Conservation (phyloP, 2,888 invertebrate genomes). For the Disparrhopalites patrizii region DNA sequence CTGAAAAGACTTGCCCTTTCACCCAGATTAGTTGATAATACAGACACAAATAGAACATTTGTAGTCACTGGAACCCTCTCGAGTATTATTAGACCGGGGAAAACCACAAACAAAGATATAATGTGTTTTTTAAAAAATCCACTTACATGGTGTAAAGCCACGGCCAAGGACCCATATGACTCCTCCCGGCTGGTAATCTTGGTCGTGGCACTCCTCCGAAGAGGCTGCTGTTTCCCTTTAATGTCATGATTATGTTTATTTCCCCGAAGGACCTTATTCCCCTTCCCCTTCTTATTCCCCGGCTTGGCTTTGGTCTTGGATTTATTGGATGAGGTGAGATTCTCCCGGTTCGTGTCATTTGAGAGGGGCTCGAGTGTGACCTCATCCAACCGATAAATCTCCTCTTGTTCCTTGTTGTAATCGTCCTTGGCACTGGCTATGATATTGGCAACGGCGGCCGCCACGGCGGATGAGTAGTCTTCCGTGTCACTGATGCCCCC, state of each 20-base stretch:
- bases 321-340: not conserved
- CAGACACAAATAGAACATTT: too few species aligned
- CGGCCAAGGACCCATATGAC: constrained; percentile 13
- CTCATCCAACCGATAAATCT: constrained; percentile 4
- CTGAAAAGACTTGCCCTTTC: too few species aligned
- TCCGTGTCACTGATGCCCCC: constrained; percentile 16
- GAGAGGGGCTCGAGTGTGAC: not conserved
- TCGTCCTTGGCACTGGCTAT: constrained; percentile 15
- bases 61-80: not conserved
- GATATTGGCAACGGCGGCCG: constrained; percentile 25
- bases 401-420: constrained; percentile 1
- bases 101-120: not conserved
- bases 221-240: constrained; percentile 6
- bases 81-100: not conserved
- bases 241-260: too few species aligned
- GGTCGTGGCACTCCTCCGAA: not conserved
- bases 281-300: constrained; percentile 7
- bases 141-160: constrained; percentile 15
- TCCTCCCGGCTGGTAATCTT: not conserved
- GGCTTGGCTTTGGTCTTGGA: not conserved
- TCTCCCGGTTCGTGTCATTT: too few species aligned
- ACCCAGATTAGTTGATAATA: not conserved
- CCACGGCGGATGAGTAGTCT: constrained; percentile 26
- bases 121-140: not conserved
- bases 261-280: constrained; percentile 1